Evolutionary conservation across 2,113 vertebrate species (phyloP).

Genomic region (Melanostigma gelatinosum): DNA sequence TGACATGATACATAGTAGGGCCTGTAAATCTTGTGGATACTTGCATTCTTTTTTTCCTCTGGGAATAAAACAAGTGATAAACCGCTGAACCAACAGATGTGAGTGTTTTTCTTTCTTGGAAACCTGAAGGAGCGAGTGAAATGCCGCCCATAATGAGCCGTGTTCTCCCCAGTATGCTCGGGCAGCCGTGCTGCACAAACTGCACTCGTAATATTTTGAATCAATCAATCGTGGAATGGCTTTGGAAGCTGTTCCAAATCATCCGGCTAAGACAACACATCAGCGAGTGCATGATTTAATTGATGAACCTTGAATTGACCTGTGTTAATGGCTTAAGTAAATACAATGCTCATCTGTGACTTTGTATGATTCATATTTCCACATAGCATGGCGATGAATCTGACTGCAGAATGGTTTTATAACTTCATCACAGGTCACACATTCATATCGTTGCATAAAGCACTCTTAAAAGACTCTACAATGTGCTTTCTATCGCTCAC

Average conservation of each 20-base stretch:
- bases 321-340: background rate
- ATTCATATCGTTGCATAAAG: background rate
- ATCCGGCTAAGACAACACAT: slow-evolving; percentile 19
- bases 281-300: slow-evolving; percentile 18
- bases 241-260: slow-evolving; percentile 32
- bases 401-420: background rate
- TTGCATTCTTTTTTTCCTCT: slow-evolving; percentile 11
- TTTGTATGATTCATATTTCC: background rate
- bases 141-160: slow-evolving; percentile 53
- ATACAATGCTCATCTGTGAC: background rate
- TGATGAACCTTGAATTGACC: slow-evolving; percentile 9
- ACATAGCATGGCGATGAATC: background rate
- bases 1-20: background rate
- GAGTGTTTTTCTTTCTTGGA: slow-evolving; percentile 1
- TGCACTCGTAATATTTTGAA: slow-evolving; percentile 39
- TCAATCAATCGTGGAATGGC: slow-evolving; percentile 44
- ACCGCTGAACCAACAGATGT: slow-evolving; percentile 2
- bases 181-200: background rate
- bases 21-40: slow-evolving; percentile 20
- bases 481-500: slow-evolving; percentile 1
- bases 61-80: slow-evolving; percentile 31
- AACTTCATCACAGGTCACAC: no score
- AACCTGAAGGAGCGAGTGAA: slow-evolving; percentile 31
- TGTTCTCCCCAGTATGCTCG: slow-evolving; percentile 14
- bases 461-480: background rate